Base-by-base conservation (phyloP, 1,140 invertebrate genomes). In the Drosophila teissieri region DNA sequence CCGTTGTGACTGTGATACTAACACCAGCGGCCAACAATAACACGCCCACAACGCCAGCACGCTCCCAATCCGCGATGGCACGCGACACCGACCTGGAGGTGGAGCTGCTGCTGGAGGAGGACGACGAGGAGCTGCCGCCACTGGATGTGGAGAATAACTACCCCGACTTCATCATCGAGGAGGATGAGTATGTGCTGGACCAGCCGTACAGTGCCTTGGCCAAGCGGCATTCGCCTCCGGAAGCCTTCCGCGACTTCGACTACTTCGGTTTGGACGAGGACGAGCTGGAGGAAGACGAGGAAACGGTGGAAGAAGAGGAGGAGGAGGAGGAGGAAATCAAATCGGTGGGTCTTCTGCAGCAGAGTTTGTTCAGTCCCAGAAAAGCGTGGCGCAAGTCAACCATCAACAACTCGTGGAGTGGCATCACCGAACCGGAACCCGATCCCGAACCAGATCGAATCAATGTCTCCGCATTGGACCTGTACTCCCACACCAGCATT, bases 1-100 rank as follows among this genome's bases (percentile, higher is more conserved):
- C 97, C 56, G 98, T 98, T 45, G 96, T 99, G 6, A 98, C 98
- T 37, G 93, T 99, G 19, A 96, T 98, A 94, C 93, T 99, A 52
- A 97, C 99, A 93, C 97, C 97, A 61, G 96, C 97, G 4, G 46
- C 95, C 96, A n/a, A 95, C 96, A 31, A 37, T 40, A 31, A 8
- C 24, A 1, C 63, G 55, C 17, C 65, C 34, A 37, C 17, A 44
- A 27, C 17, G 11, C 15, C n/a, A 15, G 5, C 14, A 14, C 56
- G 12, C n/a, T 4, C 46, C 8, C 22, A 39, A 22, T 44, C 46
- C 6, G 37, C 61, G 0, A 11, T 56, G 5, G 37, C 22, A n/a
- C 27, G 53, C 4, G 65, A 69, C 34, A 42, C 40, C 1, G 61
- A 80, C 5, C 24, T 51, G 3, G 79, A 82, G 34, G 46, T 78